A percentile compares a stretch with the other conserved stretches of the same genome.
Conservation (phyloP, 2,888 invertebrate species). For the Actias luna region DNA sequence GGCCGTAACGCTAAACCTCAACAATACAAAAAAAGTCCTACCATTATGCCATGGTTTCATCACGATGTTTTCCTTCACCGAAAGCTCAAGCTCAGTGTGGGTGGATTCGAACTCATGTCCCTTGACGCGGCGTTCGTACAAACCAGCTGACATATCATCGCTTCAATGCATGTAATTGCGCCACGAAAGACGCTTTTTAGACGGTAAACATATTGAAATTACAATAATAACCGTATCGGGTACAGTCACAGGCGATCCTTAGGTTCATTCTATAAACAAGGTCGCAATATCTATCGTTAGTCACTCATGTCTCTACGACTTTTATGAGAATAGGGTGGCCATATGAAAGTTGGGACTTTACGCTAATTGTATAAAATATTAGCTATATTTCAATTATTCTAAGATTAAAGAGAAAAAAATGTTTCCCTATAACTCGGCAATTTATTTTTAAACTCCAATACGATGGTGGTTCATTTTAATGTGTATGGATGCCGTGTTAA, state of each 20-base stretch:
- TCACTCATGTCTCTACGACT: conserved; percentile 32
- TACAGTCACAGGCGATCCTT: not conserved
- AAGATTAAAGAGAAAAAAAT: not conserved
- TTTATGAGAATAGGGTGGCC: not conserved
- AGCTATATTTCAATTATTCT: not conserved
- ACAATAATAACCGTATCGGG: not conserved
- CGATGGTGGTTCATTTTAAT: too few species aligned
- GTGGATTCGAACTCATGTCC: too few species aligned
- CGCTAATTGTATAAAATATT: not conserved
- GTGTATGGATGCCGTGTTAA: too few species aligned
- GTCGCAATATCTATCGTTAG: conserved; percentile 39
- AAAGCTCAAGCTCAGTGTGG: too few species aligned
- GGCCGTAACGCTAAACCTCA: too few species aligned
- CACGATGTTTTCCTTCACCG: too few species aligned
- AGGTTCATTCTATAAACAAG: conserved; percentile 22
- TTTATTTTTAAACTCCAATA: too few species aligned
- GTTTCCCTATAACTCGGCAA: too few species aligned
- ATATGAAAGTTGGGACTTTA: not conserved
- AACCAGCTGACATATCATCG: too few species aligned
- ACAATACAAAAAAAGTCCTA: too few species aligned
- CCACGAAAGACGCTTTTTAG: not conserved
- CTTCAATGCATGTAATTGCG: not conserved
- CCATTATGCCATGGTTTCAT: too few species aligned
- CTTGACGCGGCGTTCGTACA: too few species aligned
- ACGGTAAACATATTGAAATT: not conserved